These are phyloP conservation scores for Amphipyra tragopoginis DNA, from an alignment of 2,888 invertebrate species.

Conservation along the genomic window DNA sequence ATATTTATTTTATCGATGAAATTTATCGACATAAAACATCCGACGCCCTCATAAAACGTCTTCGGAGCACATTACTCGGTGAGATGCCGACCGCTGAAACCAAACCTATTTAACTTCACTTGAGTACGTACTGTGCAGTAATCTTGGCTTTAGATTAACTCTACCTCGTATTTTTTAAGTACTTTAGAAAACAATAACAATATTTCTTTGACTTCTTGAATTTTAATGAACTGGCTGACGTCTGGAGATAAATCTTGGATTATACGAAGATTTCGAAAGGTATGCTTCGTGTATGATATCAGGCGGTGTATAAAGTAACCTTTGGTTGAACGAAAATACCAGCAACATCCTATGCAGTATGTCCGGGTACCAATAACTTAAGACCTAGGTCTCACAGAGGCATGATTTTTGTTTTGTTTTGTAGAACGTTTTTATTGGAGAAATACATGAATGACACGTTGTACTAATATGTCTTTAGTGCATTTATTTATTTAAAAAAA, in stretches of 20 bases:
- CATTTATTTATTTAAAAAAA: no score
- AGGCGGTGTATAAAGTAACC: no score
- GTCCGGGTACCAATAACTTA: no score
- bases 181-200: conserved; percentile 53
- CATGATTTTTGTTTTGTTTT: no score
- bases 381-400: no score
- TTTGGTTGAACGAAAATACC: no score
- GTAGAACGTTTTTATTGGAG: no score
- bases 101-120: conserved; percentile 78
- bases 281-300: no score
- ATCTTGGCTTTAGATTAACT: conserved; percentile 71
- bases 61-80: conserved; percentile 64
- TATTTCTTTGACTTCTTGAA: conserved; percentile 43
- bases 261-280: neutral
- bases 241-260: conserved; percentile 3
- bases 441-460: no score
- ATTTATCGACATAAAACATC: conserved; percentile 36
- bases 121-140: conserved; percentile 69
- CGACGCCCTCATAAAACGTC: conserved; percentile 51
- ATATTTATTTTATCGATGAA: conserved; percentile 30
- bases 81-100: conserved; percentile 70
- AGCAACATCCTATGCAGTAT: no score
- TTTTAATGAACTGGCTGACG: conserved; percentile 49
- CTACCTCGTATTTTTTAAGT: conserved; percentile 63
- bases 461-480: no score